phyloP scores from a whole-genome alignment of 2,113 vertebrate species.

The Nanorana parkeri region DNA sequence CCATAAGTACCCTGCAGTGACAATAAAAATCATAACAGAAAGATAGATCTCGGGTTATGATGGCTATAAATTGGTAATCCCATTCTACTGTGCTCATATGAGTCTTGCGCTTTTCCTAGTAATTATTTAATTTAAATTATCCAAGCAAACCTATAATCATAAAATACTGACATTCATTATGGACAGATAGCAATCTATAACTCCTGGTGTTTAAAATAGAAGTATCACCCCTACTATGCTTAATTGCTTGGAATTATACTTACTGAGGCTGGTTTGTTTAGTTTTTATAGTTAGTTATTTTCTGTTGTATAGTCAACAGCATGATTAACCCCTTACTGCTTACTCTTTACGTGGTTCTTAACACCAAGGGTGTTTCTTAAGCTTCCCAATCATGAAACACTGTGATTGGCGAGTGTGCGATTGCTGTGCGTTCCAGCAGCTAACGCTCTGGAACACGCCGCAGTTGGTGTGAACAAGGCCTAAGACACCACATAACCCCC shows the following conservation, averaged over 20 bases:
- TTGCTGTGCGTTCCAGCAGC: no score
- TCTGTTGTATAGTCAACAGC: not conserved
- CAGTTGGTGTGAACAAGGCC: no score
- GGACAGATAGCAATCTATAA: not conserved
- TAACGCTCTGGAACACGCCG: no score
- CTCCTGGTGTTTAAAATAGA: not conserved
- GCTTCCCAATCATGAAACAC: no score
- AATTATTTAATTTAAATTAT: conserved; percentile 25
- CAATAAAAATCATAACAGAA: conserved; percentile 44
- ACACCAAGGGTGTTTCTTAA: no score
- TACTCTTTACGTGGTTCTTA: no score
- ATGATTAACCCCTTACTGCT: not conserved
- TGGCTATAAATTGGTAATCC: conserved; percentile 33
- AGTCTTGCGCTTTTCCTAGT: not conserved
- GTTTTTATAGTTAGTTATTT: not conserved
- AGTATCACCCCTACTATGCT: not conserved
- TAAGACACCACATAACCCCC: no score
- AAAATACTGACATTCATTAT: not conserved
- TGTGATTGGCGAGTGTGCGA: no score
- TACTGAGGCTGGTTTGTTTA: not conserved
- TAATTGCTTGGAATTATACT: not conserved
- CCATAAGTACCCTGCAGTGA: conserved; percentile 10
- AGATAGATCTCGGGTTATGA: conserved; percentile 23
- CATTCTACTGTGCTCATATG: conserved; percentile 3
- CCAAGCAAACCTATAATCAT: not conserved